These are phyloP conservation scores for Scolanthus callimorphus DNA, from an alignment of 92 coral and sea anemone species.

Conservation along the genomic window DNA sequence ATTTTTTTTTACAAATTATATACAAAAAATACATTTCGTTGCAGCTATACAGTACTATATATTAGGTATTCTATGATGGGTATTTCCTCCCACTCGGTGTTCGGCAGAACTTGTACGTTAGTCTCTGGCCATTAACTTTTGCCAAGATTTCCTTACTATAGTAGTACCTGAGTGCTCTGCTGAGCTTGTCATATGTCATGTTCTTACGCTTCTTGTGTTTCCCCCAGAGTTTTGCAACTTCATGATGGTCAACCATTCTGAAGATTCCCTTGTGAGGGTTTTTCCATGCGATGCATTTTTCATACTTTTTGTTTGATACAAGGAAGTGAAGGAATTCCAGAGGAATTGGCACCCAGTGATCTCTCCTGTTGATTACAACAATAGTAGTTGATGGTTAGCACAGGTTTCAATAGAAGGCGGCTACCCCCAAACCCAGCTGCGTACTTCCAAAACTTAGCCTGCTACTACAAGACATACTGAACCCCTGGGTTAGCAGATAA, in stretches of 20 bases:
- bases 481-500: no score
- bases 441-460: no score
- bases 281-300: constrained; percentile 88
- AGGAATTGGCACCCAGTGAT: constrained; percentile 78
- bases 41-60: no score
- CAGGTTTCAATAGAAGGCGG: no score
- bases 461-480: no score
- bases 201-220: constrained; percentile 84
- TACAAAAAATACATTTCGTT: no score
- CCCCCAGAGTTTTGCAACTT: constrained; percentile 96
- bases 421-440: no score
- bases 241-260: constrained; percentile 86
- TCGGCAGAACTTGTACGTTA: constrained; percentile 89
- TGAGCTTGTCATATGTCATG: constrained; percentile 97
- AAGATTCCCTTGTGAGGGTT: constrained; percentile 88
- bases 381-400: no score
- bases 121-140: constrained; percentile 94
- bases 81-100: constrained; percentile 78
- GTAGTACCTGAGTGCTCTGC: constrained; percentile 93
- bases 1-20: no score
- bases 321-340: constrained; percentile 92
- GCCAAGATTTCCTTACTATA: constrained; percentile 88
- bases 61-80: no score
- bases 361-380: constrained; percentile 53
- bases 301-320: constrained; percentile 55